Evolutionary conservation across 2,113 vertebrate genomes (phyloP), one percentile per base, ranked within the genome.

Genomic region (Paramormyrops kingsleyae): DNA sequence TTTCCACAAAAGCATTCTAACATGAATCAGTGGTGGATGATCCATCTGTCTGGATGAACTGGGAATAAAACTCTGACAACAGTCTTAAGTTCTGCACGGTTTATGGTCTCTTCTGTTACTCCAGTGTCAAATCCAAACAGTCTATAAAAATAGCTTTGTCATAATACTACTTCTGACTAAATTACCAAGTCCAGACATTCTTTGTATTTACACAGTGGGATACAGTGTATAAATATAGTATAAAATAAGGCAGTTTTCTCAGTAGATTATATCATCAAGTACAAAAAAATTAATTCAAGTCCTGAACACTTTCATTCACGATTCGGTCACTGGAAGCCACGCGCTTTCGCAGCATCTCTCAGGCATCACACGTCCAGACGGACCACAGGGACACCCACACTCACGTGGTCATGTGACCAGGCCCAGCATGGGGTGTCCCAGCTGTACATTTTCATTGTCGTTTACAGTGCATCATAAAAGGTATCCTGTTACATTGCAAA

Each of bases 141-240:
- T 96, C 96, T 97, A 97, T 94, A 98, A 98, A 98, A 97, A 98
- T 95, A 95, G 95, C 95, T 96, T 97, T 94, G 92, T 94, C 94
- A 42, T 80, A 96, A 95, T 95, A 96, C 53, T 89, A 83, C 35
- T 91, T 90, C 59, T 92, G 95, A 93, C 95, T 93, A 93, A 93
- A 94, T 93, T 89, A 94, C 93, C 95, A 95, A 95, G 95, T 94
- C 93, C 94, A 95, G 94, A 92, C 94, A 94, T 96, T 94, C 91
- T 92, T 94, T 94, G 94, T 92, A 92, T 95, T 94, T 96, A 95
- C 93, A 95, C 94, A 95, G 94, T 95, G 95, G 96, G 97, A 95
- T 97, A 97, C 96, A 96, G 94, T 96, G 95, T 97, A 99, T 97
- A 98, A 98, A 98, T 95, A 97, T 95, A 95, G 94, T 97, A 97